Evolutionary conservation across 2,888 invertebrate species (phyloP).

Genomic region (Congeria kusceri): DNA sequence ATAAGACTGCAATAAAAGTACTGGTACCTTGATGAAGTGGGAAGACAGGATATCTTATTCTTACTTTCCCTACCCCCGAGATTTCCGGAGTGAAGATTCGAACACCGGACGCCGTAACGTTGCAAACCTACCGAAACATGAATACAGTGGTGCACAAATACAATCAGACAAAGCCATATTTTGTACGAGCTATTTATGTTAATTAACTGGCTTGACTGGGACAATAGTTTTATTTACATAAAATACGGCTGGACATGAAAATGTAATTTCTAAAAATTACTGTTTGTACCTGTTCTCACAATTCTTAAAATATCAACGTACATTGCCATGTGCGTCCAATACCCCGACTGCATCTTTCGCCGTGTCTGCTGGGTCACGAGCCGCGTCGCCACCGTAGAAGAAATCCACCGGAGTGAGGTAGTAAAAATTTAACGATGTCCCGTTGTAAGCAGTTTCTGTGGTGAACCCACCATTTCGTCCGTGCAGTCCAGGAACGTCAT

Average conservation of each 20-base stretch:
- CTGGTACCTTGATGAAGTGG: slow-evolving; percentile 60
- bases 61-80: slow-evolving; percentile 70
- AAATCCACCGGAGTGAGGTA: slow-evolving; percentile 70
- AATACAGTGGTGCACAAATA: too few species aligned
- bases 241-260: too few species aligned
- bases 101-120: slow-evolving; percentile 65
- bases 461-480: slow-evolving; percentile 60
- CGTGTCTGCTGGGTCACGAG: slow-evolving; percentile 64
- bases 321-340: slow-evolving; percentile 59
- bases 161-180: too few species aligned
- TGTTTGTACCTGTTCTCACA: too few species aligned
- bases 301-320: too few species aligned
- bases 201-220: too few species aligned
- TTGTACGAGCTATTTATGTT: too few species aligned
- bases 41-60: slow-evolving; percentile 75
- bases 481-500: slow-evolving; percentile 2
- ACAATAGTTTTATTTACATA: too few species aligned
- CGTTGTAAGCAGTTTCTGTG: slow-evolving; percentile 63
- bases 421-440: slow-evolving; percentile 54
- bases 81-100: slow-evolving; percentile 69
- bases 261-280: too few species aligned
- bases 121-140: slow-evolving; percentile 36
- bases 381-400: slow-evolving; percentile 64
- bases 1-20: too few species aligned
- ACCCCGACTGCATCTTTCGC: slow-evolving; percentile 64